Evolutionary conservation across 1,140 invertebrate genomes (phyloP), one percentile per base, ranked within the genome.

Genomic region (Sycophila sp.): DNA sequence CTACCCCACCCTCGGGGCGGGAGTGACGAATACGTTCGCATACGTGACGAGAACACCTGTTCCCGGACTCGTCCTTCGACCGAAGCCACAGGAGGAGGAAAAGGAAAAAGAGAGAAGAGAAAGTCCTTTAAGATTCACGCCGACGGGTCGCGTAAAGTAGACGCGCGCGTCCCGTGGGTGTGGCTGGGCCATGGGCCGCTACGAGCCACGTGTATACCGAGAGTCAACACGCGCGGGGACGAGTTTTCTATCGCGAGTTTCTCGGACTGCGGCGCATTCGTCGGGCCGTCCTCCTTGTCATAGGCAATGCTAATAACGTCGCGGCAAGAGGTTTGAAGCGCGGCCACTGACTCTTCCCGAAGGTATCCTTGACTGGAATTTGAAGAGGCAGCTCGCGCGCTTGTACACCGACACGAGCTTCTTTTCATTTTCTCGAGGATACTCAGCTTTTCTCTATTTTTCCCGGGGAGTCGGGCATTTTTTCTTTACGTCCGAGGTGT

Each of bases 21-120:
- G 11, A 26, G 49, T 36, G 53, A 56, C 22, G 32, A 56, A 56
- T 30, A 36, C 36, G 42, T 45, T 38, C n/a, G 55, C 17, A n/a
- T 67, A 67, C 4, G 53, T 56, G 53, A 42, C n/a, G 10, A 67
- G 38, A 59, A 59, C 28, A 68, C 30, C 65, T 68, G 53, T 24
- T 26, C 28, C 40, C 26, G 24, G 42, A 24, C 19, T 47, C 42
- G 19, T 47, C 42, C 42, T 47, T 40, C n/a, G n/a, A 13, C 42
- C 42, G 19, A n/a, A n/a, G n/a, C n/a, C n/a, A n/a, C n/a, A n/a
- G n/a, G n/a, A n/a, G n/a, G n/a, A n/a, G n/a, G n/a, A n/a, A n/a
- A n/a, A n/a, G n/a, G n/a, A n/a, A n/a, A n/a, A n/a, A n/a, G n/a
- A n/a, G n/a, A n/a, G n/a, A 19, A 34, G 30, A 36, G 6, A n/a